Base-by-base conservation (phyloP, 2,797 vertebrate species). In the Tamandua tetradactyla region DNA sequence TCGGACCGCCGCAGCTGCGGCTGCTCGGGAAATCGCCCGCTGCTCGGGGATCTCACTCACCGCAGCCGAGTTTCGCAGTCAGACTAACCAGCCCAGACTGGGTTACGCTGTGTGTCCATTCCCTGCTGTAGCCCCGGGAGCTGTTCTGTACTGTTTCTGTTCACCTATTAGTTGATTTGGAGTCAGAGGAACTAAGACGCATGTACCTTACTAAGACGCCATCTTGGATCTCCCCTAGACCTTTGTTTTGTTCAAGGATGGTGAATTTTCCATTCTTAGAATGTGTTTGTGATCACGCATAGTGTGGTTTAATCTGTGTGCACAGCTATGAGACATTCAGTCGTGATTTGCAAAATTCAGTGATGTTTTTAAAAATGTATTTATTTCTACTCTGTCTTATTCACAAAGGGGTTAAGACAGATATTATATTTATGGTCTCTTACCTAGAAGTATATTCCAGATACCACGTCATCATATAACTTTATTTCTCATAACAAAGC, bases 271-370 rank as follows among this genome's bases (percentile, higher is more conserved):
- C 23, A 59, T 57, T 59, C 5, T 91, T 76, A 85, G 78, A 64
- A 22, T 47, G 3, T 49, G 25, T 59, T 61, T 68, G 10, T 92
- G 72, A 22, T 22, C 27, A 69, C 15, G 40, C 2, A 17, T 5
- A 27, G 2, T 57, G 13, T 76, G 37, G 23, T 20, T 83, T 81
- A 47, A 37, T 42, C 14, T 35, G 42, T 15, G 2, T 59, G 52
- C n/a, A 78, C n/a, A 92, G 12, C 79, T 87, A 22, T 37, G 52
- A 5, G 23, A 47, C 37, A 78, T 17, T 80, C 49, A 81, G 22
- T 80, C 30, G 61, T 32, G 10, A 35, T 90, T 91, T 37, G 52
- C 8, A 87, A 96, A 95, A 79, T 87, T 87, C 52, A 78, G 9
- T 59, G 15, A 76, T 68, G 30, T 23, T 78, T 88, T 86, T 89